Percentiles rank a stretch among this genome's conserved stretches.
These are phyloP conservation scores for Plotosus lineatus DNA, from an alignment of 2,113 vertebrate genomes.

Conservation along the genomic window DNA sequence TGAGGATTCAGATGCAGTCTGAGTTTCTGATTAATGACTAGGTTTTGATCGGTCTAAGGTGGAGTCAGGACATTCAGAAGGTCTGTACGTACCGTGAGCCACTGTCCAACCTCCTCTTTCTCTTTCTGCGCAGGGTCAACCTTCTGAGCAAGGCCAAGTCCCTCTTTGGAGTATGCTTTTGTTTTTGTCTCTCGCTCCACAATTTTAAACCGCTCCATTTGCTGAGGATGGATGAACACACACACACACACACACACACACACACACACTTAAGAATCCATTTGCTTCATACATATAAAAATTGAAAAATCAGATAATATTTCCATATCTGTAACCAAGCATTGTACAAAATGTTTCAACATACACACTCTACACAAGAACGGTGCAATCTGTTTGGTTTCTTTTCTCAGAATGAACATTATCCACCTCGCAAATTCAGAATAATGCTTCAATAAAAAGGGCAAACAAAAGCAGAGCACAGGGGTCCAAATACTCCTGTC, in stretches of 20 bases:
- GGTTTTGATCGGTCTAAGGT: background rate
- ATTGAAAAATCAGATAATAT: background rate
- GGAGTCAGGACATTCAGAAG: background rate
- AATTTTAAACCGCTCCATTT: slow-evolving; percentile 94
- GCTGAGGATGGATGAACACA: slow-evolving; percentile 65
- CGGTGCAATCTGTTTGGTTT: too few relatives aligned
- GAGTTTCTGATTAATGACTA: background rate
- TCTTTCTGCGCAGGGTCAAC: slow-evolving; percentile 90
- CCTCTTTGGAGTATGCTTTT: slow-evolving; percentile 91
- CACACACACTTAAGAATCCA: background rate
- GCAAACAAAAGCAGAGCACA: too few relatives aligned
- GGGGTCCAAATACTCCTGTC: too few relatives aligned
- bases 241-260: background rate
- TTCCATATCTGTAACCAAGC: background rate
- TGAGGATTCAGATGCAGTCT: too few relatives aligned
- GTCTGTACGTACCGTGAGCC: slow-evolving; percentile 76
- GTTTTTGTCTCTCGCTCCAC: slow-evolving; percentile 92
- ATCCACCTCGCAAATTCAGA: too few relatives aligned
- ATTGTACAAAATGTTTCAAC: too few relatives aligned
- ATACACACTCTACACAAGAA: too few relatives aligned
- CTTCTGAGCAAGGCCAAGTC: slow-evolving; percentile 85
- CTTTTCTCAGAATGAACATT: too few relatives aligned
- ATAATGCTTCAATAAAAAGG: too few relatives aligned
- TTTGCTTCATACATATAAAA: background rate
- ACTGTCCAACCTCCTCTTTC: slow-evolving; percentile 88